Percentiles rank a stretch among this genome's conserved stretches.
These are phyloP conservation scores for Zaprionus davidi DNA, from an alignment of 1,140 invertebrate genomes.

Conservation along the genomic window DNA sequence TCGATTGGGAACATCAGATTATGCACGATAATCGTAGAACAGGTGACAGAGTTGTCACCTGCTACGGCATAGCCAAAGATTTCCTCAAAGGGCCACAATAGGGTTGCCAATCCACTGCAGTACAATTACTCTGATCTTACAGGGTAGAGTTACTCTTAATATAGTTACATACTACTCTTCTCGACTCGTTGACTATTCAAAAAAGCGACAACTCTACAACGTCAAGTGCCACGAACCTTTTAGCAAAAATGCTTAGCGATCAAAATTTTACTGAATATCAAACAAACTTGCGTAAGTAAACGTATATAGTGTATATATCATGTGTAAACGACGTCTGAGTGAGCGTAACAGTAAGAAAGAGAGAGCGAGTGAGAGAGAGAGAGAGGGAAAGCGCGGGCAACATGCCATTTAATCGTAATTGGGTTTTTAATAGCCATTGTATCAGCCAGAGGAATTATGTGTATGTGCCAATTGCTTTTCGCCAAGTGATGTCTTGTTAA, in stretches of 20 bases:
- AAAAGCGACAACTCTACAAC: conserved; percentile 43
- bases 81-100: neutral
- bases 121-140: neutral
- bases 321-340: neutral
- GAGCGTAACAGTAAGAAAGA: neutral
- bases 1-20: conserved; percentile 52
- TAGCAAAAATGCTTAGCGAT: conserved; percentile 65
- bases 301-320: conserved; percentile 2
- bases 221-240: conserved; percentile 41
- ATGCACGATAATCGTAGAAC: conserved; percentile 25
- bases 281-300: conserved; percentile 30
- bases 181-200: neutral
- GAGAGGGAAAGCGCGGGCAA: conserved; percentile 18
- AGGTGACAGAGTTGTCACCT: conserved; percentile 23
- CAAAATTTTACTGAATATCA: conserved; percentile 43
- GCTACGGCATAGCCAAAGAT: neutral
- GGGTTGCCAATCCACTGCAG: neutral
- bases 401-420: conserved; percentile 78
- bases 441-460: conserved; percentile 71
- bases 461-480: conserved; percentile 66
- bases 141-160: neutral
- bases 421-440: conserved; percentile 79
- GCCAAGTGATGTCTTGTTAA: conserved; percentile 71
- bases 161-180: neutral
- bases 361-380: neutral